phyloP scores from a whole-genome alignment of 2,888 invertebrate species.

The Stegophylla sp. region DNA sequence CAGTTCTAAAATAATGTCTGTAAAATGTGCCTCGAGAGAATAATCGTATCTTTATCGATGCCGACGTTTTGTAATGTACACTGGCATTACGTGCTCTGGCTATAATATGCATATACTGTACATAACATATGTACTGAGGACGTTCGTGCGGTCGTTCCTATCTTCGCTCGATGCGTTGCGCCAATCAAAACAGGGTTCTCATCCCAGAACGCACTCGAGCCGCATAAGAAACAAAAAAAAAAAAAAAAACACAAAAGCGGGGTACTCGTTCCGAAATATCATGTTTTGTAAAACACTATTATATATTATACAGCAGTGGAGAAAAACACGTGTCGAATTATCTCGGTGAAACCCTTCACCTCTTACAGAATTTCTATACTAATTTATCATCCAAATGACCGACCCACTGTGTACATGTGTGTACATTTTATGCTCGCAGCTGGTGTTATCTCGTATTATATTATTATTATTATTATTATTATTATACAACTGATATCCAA shows the following conservation, averaged over 20 bases:
- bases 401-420: not conserved
- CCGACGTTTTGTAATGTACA: no score
- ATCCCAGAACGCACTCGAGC: not conserved
- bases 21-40: no score
- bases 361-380: not conserved
- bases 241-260: slow-evolving; percentile 8
- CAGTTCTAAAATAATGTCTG: no score
- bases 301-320: not conserved
- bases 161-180: not conserved
- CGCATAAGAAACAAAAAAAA: not conserved
- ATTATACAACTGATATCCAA: slow-evolving; percentile 10
- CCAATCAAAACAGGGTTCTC: not conserved
- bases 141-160: not conserved
- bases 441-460: not conserved
- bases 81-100: no score
- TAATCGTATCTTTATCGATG: no score
- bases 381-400: slow-evolving; percentile 23
- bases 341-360: not conserved
- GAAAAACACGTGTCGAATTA: slow-evolving; percentile 1
- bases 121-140: no score
- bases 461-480: not conserved
- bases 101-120: not conserved
- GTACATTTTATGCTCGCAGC: not conserved
- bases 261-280: not conserved
- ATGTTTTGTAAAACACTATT: not conserved